phyloP scores from a whole-genome alignment of 2,113 vertebrate species.

The Takifugu flavidus region DNA sequence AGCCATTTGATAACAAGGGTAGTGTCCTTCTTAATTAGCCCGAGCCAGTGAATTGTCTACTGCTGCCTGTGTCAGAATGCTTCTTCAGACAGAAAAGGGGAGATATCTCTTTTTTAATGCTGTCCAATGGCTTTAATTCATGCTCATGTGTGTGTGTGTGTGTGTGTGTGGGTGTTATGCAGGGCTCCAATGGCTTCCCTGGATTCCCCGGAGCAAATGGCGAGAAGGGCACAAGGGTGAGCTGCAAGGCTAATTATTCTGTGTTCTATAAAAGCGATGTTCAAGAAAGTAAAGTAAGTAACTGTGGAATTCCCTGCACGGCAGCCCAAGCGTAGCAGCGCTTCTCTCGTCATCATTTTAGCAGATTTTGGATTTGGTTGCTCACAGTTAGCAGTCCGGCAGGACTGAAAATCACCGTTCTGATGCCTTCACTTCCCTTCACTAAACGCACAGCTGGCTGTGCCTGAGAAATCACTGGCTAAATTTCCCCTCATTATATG shows the following conservation, averaged over 20 bases:
- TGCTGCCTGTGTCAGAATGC: constrained; percentile 10
- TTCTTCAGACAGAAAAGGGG: not conserved
- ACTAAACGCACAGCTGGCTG: no score
- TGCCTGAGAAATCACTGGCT: no score
- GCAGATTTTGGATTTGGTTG: no score
- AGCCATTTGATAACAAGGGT: constrained; percentile 3
- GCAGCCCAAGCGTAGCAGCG: no score
- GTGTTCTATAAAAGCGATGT: not conserved
- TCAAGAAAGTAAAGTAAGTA: no score
- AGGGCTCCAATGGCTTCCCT: constrained; percentile 74
- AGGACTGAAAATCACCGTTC: no score
- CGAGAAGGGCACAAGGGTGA: constrained; percentile 75
- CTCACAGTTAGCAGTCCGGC: no score
- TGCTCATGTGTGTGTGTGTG: not conserved
- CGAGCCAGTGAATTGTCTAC: constrained; percentile 9
- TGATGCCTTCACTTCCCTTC: no score
- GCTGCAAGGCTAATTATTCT: constrained; percentile 9
- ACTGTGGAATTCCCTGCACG: no score
- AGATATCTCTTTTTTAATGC: constrained; percentile 1
- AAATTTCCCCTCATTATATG: no score
- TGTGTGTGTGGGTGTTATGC: constrained; percentile 3
- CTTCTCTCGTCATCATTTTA: no score
- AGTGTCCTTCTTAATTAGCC: constrained; percentile 24
- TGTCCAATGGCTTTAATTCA: not conserved
- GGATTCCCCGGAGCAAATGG: constrained; percentile 73